These are phyloP conservation scores for Panthera tigris DNA, from an alignment of 2,113 vertebrate genomes.

Conservation along the genomic window DNA sequence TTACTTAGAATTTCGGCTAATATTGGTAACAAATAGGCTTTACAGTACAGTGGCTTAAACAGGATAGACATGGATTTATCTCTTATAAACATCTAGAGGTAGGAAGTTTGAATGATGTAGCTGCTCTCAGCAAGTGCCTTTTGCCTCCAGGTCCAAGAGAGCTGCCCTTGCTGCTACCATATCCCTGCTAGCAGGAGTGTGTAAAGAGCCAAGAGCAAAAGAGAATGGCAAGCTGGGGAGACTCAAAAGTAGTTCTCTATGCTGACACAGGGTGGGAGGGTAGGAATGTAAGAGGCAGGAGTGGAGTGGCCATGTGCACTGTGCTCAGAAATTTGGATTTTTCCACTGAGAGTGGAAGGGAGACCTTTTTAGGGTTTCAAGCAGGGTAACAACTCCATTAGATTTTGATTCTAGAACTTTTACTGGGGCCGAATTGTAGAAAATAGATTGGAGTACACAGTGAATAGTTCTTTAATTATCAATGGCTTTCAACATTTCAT, in stretches of 20 bases:
- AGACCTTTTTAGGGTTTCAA: neutral
- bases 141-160: neutral
- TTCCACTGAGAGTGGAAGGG: neutral
- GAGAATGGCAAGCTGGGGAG: neutral
- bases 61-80: neutral
- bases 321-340: neutral
- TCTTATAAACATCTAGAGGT: neutral
- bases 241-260: neutral
- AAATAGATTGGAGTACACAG: neutral
- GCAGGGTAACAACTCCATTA: neutral
- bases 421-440: neutral
- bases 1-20: neutral
- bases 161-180: neutral
- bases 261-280: neutral
- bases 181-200: neutral
- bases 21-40: neutral
- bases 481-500: neutral
- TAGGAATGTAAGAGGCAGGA: neutral
- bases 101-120: neutral
- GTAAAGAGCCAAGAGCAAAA: neutral
- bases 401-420: neutral
- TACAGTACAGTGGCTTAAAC: neutral
- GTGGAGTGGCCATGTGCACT: neutral
- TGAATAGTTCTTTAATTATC: neutral
- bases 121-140: neutral